Conservation (phyloP, 1,140 invertebrate species). For the Psix sp. region DNA sequence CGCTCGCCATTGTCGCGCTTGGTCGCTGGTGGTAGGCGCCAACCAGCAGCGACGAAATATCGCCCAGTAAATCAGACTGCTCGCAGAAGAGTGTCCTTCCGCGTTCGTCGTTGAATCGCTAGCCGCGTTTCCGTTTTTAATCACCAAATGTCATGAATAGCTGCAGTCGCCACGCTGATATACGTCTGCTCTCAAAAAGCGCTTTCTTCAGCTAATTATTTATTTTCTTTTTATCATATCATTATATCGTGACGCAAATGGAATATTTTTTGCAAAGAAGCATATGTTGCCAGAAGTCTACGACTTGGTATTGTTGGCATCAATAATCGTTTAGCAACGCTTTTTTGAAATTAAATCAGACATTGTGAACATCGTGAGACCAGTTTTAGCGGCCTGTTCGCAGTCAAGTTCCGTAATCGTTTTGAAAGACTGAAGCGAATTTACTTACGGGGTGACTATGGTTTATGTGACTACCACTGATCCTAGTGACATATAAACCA, state of each 20-base stretch:
- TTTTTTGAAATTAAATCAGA: conserved; percentile 28
- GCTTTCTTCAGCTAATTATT: conserved; percentile 7
- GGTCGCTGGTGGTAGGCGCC: conserved; percentile 70
- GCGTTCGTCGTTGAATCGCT: conserved; percentile 59
- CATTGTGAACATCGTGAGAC: conserved; percentile 72
- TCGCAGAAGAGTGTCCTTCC: conserved; percentile 65
- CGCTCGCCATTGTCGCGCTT: conserved; percentile 70
- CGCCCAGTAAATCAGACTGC: conserved; percentile 74
- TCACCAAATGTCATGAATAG: conserved; percentile 64
- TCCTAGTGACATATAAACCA: neutral
- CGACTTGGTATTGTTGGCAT: neutral
- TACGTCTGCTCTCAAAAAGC: conserved; percentile 39
- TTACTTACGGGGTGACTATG: conserved; percentile 58
- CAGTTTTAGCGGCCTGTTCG: conserved; percentile 71
- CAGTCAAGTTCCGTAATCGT: conserved; percentile 73
- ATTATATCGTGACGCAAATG: conserved; percentile 2
- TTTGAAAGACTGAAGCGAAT: conserved; percentile 70
- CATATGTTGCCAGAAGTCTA: conserved; percentile 36
- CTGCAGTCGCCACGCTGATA: conserved; percentile 43
- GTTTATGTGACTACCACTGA: conserved; percentile 14
- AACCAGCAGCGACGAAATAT: conserved; percentile 73
- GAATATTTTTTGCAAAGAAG: too few relatives aligned
- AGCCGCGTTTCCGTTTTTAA: conserved; percentile 66
- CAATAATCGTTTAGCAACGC: conserved; percentile 49
- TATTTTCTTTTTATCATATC: neutral